phyloP scores from a whole-genome alignment of 2,113 vertebrate species.

The Callospermophilus lateralis region DNA sequence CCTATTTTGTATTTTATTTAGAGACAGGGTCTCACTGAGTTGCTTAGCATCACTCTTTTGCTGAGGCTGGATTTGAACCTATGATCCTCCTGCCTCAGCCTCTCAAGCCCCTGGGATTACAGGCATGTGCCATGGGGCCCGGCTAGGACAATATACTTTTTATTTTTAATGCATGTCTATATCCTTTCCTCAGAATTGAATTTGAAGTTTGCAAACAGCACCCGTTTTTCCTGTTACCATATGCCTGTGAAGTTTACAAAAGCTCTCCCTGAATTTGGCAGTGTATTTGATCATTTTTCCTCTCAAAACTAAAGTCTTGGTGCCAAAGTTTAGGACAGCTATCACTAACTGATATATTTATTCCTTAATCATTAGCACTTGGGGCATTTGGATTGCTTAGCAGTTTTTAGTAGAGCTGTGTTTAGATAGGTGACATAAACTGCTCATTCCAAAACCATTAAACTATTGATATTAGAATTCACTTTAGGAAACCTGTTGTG shows the following conservation, averaged over 20 bases:
- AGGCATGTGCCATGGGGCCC: not conserved
- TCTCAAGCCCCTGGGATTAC: not conserved
- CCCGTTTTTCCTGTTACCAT: conserved; percentile 1
- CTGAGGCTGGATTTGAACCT: too few species aligned
- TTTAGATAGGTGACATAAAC: not conserved
- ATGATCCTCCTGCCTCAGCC: not conserved
- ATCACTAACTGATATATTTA: conserved; percentile 49
- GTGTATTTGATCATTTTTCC: conserved; percentile 45
- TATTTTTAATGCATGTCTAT: conserved; percentile 1
- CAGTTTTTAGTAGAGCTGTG: conserved; percentile 41
- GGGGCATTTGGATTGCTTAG: not conserved
- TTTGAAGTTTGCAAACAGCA: conserved; percentile 65
- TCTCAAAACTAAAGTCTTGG: conserved; percentile 26
- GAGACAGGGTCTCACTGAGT: too few species aligned
- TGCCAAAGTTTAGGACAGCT: conserved; percentile 26
- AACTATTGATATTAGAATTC: conserved; percentile 8
- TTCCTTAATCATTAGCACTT: conserved; percentile 15
- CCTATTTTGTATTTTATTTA: too few species aligned
- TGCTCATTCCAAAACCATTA: conserved; percentile 1
- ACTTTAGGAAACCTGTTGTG: not conserved
- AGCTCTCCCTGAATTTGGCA: conserved; percentile 49
- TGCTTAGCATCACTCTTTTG: too few species aligned
- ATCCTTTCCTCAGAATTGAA: not conserved
- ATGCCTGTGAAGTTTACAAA: conserved; percentile 40
- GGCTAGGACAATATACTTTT: not conserved